Percentiles rank a stretch among this genome's conserved stretches.
These are phyloP conservation scores for Agrypnia vestita DNA, from an alignment of 1,140 invertebrate species.

Conservation along the genomic window DNA sequence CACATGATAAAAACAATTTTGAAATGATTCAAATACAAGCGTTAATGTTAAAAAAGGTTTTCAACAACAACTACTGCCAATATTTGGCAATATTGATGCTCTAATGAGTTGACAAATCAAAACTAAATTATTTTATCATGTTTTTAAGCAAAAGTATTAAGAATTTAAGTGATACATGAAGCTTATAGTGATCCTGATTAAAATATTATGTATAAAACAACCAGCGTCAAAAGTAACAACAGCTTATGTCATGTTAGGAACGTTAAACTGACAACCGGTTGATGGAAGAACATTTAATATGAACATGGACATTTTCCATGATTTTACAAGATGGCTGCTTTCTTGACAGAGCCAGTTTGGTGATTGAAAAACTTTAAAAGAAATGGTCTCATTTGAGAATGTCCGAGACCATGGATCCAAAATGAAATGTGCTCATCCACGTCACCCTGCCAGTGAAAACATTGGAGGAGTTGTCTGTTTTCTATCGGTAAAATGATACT, in stretches of 20 bases:
- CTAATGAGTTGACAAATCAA: too few relatives aligned
- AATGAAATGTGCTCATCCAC: too few relatives aligned
- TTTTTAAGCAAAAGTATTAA: background rate
- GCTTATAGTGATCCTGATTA: conserved; percentile 31
- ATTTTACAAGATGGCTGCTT: conserved; percentile 21
- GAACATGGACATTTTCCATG: conserved; percentile 1
- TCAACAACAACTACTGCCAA: too few relatives aligned
- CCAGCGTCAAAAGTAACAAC: conserved; percentile 46
- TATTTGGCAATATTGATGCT: too few relatives aligned
- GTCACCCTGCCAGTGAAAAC: too few relatives aligned
- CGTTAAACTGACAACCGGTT: conserved; percentile 61
- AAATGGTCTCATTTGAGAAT: background rate
- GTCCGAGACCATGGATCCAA: background rate
- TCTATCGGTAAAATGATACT: background rate
- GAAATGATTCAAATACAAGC: too few relatives aligned
- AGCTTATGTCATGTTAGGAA: conserved; percentile 49
- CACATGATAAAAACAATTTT: too few relatives aligned
- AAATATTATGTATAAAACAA: conserved; percentile 25
- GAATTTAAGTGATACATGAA: conserved; percentile 15
- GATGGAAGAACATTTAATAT: background rate
- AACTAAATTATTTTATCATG: too few relatives aligned
- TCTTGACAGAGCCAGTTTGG: conserved; percentile 40
- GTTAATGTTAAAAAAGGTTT: too few relatives aligned
- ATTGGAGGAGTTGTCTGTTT: too few relatives aligned
- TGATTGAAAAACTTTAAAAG: background rate